Evolutionary conservation across 2,113 vertebrate species (phyloP).

Genomic region (Nibea coibor): DNA sequence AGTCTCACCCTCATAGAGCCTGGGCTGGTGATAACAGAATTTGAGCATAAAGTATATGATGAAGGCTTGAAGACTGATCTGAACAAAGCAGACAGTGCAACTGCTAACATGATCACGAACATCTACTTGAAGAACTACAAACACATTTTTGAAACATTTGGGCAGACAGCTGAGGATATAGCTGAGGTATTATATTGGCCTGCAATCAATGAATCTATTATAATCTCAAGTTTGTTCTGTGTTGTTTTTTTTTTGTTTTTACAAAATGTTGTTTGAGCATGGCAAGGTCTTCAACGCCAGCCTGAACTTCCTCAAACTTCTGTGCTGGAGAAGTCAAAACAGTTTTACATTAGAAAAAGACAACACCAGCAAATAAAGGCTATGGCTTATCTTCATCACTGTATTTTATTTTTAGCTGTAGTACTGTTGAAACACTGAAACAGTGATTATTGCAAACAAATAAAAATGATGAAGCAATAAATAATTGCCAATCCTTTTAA

Average conservation of each 20-base stretch:
- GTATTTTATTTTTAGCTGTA: no score
- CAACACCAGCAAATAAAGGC: conserved; percentile 46
- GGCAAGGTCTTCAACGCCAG: conserved; percentile 90
- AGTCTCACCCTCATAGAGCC: conserved; percentile 84
- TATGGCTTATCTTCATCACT: neutral
- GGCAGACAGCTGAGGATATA: conserved; percentile 87
- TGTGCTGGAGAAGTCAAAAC: conserved; percentile 89
- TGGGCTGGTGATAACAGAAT: conserved; percentile 87
- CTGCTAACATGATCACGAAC: conserved; percentile 89
- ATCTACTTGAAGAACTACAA: conserved; percentile 89
- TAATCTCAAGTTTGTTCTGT: no score
- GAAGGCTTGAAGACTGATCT: conserved; percentile 89
- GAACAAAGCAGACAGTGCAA: conserved; percentile 85
- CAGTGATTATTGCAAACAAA: neutral
- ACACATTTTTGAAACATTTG: conserved; percentile 87
- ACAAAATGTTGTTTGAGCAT: conserved; percentile 91
- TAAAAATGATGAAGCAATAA: neutral
- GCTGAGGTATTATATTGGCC: conserved; percentile 77
- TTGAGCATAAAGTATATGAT: conserved; percentile 89
- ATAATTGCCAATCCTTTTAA: neutral
- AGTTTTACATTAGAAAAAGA: conserved; percentile 84
- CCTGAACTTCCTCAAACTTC: conserved; percentile 89
- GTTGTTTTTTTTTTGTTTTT: conserved; percentile 73
- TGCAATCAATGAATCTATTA: neutral
- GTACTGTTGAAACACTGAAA: neutral